phyloP scores from a whole-genome alignment of 37 sponge, comb jelly and placozoan species.

The Petrosia ficiformis region DNA sequence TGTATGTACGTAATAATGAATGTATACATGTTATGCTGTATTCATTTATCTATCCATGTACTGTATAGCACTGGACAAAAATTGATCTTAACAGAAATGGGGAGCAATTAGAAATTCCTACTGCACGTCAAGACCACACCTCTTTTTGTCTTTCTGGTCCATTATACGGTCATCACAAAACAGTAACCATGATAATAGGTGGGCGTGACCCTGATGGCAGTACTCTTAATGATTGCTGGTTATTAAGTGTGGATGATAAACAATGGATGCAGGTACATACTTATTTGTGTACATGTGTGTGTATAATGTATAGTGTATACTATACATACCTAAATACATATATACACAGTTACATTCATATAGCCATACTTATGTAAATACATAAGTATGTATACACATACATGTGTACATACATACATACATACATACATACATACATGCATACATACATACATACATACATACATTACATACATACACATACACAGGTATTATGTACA shows the following conservation, averaged over 20 bases:
- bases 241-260: neutral
- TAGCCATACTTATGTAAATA: too few species aligned
- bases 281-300: neutral
- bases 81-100: neutral
- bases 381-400: too few species aligned
- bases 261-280: neutral
- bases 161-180: neutral
- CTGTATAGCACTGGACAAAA: slow-evolving; percentile 4
- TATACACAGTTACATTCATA: too few species aligned
- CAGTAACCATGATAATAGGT: neutral
- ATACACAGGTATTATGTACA: too few species aligned
- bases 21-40: too few species aligned
- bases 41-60: too few species aligned
- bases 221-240: neutral
- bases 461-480: too few species aligned
- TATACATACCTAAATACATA: too few species aligned
- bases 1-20: too few species aligned
- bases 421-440: too few species aligned
- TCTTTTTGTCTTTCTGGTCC: neutral
- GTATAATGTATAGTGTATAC: neutral
- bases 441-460: too few species aligned
- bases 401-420: too few species aligned
- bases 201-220: neutral
- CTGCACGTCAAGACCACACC: neutral
- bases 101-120: neutral